Base-by-base conservation (phyloP, 2,113 vertebrate genomes). In the Myiopsitta monachus region DNA sequence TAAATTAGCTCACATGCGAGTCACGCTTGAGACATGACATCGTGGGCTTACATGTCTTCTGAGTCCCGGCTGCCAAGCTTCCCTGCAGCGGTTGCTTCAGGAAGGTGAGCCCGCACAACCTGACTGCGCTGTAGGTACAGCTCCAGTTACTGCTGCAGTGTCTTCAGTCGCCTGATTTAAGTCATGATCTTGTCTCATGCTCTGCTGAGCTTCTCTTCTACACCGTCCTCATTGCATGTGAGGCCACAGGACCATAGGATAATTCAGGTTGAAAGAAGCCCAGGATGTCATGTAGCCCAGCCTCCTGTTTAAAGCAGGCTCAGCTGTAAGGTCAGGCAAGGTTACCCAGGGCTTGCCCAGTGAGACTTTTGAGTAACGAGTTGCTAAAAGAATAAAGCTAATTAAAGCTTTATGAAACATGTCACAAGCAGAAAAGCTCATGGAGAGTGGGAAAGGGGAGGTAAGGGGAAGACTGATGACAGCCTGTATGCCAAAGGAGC, bases 341-440 rank as follows among this genome's bases (percentile, higher is more conserved):
- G 87, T 91, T 82, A 88, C 31, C 9, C 57, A 44, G 14, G 64
- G 57, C 31, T 84, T 41, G 30, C 67, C 61, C 74, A 62, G 66
- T 68, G 66, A 76, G 87, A 91, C 62, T 92, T 17, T 18, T 4
- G 46, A 90, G 51, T 51, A 83, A 3, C 0, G 6, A 85, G 52
- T 24, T 87, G 64, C 69, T 76, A 76, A 87, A 92, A 84, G 62
- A 89, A 57, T 87, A 57, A 83, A 93, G 55, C 61, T 88, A 67
- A 82, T 96, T 89, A 96, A 95, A 94, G 87, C 66, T 89, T 87
- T 87, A 89, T 95, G 94, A 87, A 73, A 74, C 57, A 38, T 87
- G 81, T 95, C 81, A 76, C 74, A 84, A 92, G 91, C 47, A 84
- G 84, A 57, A 82, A 72, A 68, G 81, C 91, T 91, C 55, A n/a